These are phyloP conservation scores for Nematolebias whitei DNA, from an alignment of 2,113 vertebrate species.

Conservation along the genomic window DNA sequence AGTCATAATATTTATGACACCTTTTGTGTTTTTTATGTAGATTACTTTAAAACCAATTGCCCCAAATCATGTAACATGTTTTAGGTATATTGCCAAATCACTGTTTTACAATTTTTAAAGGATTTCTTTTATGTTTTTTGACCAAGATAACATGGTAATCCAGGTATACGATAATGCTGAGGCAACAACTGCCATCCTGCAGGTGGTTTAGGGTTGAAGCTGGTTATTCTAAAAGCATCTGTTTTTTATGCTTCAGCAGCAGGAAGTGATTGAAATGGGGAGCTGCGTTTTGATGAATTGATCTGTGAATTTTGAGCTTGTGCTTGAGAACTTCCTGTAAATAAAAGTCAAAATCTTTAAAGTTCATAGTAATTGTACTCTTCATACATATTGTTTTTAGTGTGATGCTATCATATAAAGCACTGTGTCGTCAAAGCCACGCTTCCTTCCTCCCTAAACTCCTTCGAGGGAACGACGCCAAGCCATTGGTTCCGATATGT, in stretches of 20 bases:
- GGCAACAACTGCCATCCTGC: conserved; percentile 17
- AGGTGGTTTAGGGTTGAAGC: conserved; percentile 37
- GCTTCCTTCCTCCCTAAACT: no score
- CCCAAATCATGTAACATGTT: conserved; percentile 17
- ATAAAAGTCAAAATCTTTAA: not conserved
- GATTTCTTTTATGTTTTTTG: not conserved
- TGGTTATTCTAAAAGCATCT: conserved; percentile 37
- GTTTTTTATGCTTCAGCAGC: conserved; percentile 51
- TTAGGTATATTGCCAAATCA: conserved; percentile 2
- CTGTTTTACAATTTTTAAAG: conserved; percentile 41
- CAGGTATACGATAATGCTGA: not conserved
- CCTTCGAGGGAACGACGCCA: no score
- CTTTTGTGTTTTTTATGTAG: not conserved
- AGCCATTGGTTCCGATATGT: no score
- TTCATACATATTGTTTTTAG: no score
- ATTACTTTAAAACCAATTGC: not conserved
- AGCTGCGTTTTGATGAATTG: conserved; percentile 52
- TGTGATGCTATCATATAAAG: no score
- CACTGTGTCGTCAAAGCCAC: no score
- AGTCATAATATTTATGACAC: conserved; percentile 21
- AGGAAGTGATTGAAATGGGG: conserved; percentile 66
- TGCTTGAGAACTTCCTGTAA: conserved; percentile 54
- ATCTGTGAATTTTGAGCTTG: not conserved
- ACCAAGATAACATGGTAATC: not conserved
- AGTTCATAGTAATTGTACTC: no score